Base-by-base conservation (phyloP, 1,140 invertebrate species). In the Drosophila orena region DNA sequence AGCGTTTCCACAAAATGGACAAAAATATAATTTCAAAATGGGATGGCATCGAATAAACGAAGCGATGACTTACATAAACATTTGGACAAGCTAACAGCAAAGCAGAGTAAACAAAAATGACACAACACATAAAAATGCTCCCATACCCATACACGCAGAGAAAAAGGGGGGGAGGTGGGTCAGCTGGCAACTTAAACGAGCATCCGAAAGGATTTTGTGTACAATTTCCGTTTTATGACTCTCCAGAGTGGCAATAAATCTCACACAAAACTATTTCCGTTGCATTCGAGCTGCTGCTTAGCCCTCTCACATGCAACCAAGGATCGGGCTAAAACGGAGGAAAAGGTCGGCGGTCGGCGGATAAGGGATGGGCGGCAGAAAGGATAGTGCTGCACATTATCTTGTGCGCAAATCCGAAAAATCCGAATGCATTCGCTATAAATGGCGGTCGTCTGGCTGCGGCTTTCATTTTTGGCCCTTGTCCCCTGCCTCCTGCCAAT, bases 141-240 rank as follows among this genome's bases (percentile, higher is more conserved):
- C n/a, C n/a, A n/a, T n/a, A 75, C 56, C 56, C 40, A 14, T 50
- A 40, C 27, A n/a, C 42, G 11, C 34, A 4, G 37, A 10, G 46
- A 42, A 22, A 34, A 38, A 22, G 7, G 34, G 27, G 17, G 22
- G 38, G n/a, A 17, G 44, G 43, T 50, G 66, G 52, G 64, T 50
- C 52, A 66, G 60, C 73, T 65, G 64, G 73, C 83, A 86, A 88
- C 84, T 88, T 88, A 88, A 88, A 89, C 84, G 84, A 84, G 84
- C 84, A 89, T 89, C 84, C 88, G 88, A 91, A 88, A 88, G 88
- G 89, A 91, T 91, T 91, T 91, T 91, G 88, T 91, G 88, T 91
- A 91, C 88, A 91, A 91, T 91, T 91, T 91, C 88, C 88, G 89
- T 91, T 91, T 91, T 91, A 91, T 91, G 88, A 90, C 88, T 91